Base-by-base conservation (phyloP, 2,888 invertebrate species). In the Branchinecta sandiegonensis region DNA sequence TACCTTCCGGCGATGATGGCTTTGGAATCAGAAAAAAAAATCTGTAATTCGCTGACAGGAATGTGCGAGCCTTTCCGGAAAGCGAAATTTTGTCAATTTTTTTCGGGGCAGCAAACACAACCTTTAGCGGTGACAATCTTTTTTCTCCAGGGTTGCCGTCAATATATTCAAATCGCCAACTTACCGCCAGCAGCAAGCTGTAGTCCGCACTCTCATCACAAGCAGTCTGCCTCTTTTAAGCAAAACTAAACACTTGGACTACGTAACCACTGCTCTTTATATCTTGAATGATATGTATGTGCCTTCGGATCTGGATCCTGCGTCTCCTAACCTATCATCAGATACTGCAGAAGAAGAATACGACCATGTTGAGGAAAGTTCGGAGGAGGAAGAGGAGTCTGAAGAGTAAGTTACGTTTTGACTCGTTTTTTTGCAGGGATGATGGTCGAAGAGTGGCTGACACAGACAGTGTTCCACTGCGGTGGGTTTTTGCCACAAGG, bases 281-380 rank as follows among this genome's bases (percentile, higher is more conserved):
- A 56, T 56, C 8, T 23, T 56, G n/a, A 56, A 56, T 2, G 63
- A 56, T 10, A n/a, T 56, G n/a, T 56, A 56, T 56, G 63, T 56
- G n/a, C 63, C 63, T 23, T 56, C 63, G 8, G 63, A 56, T 56
- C 23, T 56, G 63, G 11, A 56, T 56, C 63, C 63, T 56, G 63
- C 63, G 8, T 56, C 63, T n/a, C 63, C 63, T 17, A 56, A 56
- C 11, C 63, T 56, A n/a, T 56, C 14, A 17, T 9, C 8, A 10
- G 63, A 56, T 23, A 37, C 37, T 37, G 63, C n/a, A 56, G 63
- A 56, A n/a, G 10, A 56, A 8, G 23, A 56, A 17, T 56, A n/a
- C 11, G 23, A 23, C 63, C 14, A 56, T 0, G 63, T 56, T 56
- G 63, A 56, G 63, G 63, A 56, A 56, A 23, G 23, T 1, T 17